Evolutionary conservation across 1,140 invertebrate species (phyloP).

Genomic region (Monochamus saltuarius): DNA sequence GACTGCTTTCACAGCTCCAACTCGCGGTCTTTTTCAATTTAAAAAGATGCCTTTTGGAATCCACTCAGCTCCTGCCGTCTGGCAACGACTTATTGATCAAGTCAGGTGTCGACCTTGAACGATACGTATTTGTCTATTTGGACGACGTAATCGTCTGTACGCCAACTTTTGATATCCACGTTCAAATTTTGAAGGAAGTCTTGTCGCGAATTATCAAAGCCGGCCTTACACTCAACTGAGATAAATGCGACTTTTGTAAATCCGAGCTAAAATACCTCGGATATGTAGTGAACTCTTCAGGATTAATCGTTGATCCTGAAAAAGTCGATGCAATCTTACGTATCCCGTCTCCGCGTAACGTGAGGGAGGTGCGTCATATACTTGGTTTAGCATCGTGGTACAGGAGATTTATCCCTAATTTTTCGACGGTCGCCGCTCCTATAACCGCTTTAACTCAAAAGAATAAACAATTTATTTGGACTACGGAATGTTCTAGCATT

Average conservation of each 20-base stretch:
- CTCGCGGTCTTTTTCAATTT: conserved; percentile 40
- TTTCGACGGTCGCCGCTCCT: too few relatives aligned
- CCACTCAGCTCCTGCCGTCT: too few relatives aligned
- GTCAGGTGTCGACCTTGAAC: conserved; percentile 23
- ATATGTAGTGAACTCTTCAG: conserved; percentile 41
- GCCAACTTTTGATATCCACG: conserved; percentile 25
- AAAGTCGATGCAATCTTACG: conserved; percentile 47
- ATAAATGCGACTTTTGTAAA: conserved; percentile 45
- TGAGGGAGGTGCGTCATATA: conserved; percentile 49
- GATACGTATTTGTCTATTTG: conserved; percentile 35
- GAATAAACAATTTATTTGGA: neutral
- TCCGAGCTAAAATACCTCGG: conserved; percentile 45
- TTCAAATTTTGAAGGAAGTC: neutral
- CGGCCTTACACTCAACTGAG: too few relatives aligned
- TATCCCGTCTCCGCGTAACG: neutral
- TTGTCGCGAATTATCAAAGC: neutral
- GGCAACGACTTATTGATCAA: conserved; percentile 36
- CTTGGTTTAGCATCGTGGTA: conserved; percentile 51
- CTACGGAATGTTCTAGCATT: conserved; percentile 8
- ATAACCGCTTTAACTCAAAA: neutral
- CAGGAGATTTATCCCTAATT: too few relatives aligned
- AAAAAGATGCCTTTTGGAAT: conserved; percentile 33
- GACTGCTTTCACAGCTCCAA: conserved; percentile 42
- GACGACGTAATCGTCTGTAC: conserved; percentile 26
- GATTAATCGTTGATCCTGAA: conserved; percentile 43